These are phyloP conservation scores for Cheumatopsyche charites DNA, from an alignment of 1,140 invertebrate genomes.

Conservation along the genomic window DNA sequence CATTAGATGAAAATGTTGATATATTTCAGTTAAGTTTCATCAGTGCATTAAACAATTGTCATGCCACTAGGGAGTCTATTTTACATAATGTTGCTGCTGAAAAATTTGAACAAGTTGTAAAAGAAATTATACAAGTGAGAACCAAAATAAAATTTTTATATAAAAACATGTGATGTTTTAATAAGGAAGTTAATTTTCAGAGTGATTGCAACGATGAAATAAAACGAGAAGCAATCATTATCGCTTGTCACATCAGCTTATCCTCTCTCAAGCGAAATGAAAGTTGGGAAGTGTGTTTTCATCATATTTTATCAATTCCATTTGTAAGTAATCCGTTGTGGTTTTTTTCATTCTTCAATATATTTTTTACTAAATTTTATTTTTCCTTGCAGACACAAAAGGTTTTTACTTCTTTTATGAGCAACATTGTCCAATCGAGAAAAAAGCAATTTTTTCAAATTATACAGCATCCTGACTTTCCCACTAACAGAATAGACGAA, in stretches of 20 bases:
- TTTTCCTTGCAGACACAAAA: slow-evolving; percentile 53
- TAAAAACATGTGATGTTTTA: slow-evolving; percentile 15
- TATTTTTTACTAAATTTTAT: neutral
- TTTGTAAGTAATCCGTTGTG: slow-evolving; percentile 50
- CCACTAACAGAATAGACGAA: slow-evolving; percentile 57
- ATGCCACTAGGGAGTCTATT: slow-evolving; percentile 55
- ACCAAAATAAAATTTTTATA: slow-evolving; percentile 8
- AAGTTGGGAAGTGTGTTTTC: slow-evolving; percentile 55
- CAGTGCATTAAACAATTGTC: slow-evolving; percentile 54
- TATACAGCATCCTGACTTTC: slow-evolving; percentile 59
- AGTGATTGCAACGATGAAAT: slow-evolving; percentile 21
- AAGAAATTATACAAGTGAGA: slow-evolving; percentile 56
- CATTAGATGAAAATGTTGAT: neutral
- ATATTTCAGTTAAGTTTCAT: slow-evolving; percentile 55
- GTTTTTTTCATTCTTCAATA: neutral
- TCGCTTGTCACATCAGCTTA: slow-evolving; percentile 53
- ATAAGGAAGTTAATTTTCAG: slow-evolving; percentile 20
- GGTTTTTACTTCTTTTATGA: slow-evolving; percentile 53
- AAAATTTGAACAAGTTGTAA: slow-evolving; percentile 57
- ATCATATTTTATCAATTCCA: slow-evolving; percentile 54
- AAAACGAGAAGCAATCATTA: slow-evolving; percentile 52
- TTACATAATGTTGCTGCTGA: slow-evolving; percentile 56
- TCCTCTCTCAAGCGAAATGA: slow-evolving; percentile 51
- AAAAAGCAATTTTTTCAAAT: slow-evolving; percentile 55
- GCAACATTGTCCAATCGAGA: slow-evolving; percentile 50